Evolutionary conservation across 2,888 invertebrate species (phyloP), one percentile per base, ranked within the genome.

Genomic region (Drosophila greeni): DNA sequence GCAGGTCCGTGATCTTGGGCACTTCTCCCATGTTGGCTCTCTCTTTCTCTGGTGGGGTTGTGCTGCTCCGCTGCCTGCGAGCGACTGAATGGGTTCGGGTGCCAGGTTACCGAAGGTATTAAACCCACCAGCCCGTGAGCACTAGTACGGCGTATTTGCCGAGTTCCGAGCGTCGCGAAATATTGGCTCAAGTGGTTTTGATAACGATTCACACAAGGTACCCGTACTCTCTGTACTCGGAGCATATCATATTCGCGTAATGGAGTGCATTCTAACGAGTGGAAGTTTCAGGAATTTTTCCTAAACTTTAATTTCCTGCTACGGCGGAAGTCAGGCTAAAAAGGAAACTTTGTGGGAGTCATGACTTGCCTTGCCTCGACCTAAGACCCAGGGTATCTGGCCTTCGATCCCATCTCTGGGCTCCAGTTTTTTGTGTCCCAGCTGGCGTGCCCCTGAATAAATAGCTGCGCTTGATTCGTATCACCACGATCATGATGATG

Each of bases 1-100:
- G 40, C 9, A 89, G 69, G 66, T 87, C 82, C 33, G 69, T 70
- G 31, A 88, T 87, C 71, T 76, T 56, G 14, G 88, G 88, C 56
- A 82, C 77, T 49, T 82, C 79, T 5, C 68, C 66, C 87, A 86
- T 86, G 11, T 45, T n/a, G n/a, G 31, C 5, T 14, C n/a, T n/a
- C n/a, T 42, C 39, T 36, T 26, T 45, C 29, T 12, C 29, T 14
- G 18, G 3, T 33, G 23, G n/a, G 24, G 11, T 12, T 51, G 29
- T 67, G 39, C 37, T 45, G 7, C 47, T 62, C 5, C 43, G 20
- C 33, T 34, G 16, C 57, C 64, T 43, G 7, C 18, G 18, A 37
- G 45, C 57, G 43, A 68, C 53, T 48, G 62, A 56, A 65, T 82
- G 53, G 54, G 37, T 45, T 31, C 37, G 36, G 4, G 36, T 9